Evolutionary conservation across 2,797 vertebrate genomes (phyloP), one percentile per base, ranked within the genome.

Genomic region (Otus scops): DNA sequence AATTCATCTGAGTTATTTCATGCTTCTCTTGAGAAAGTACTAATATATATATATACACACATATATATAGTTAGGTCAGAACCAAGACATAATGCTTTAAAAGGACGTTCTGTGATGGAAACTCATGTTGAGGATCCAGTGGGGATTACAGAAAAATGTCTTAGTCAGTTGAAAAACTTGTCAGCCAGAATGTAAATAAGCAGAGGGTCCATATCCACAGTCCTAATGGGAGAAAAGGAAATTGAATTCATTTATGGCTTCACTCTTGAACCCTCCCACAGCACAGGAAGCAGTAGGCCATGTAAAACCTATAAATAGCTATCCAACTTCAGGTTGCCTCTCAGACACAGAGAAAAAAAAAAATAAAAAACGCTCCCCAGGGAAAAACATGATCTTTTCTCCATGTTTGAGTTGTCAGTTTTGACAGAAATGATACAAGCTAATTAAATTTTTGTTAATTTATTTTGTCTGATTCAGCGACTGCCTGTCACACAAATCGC

Each of bases 381-480:
- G 98, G 97, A 78, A 97, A 93, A 97, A 97, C 84, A 78, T 92
- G 96, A 97, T 98, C 96, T 98, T 96, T 98, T 97, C 92, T 95
- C 94, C 95, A 7, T 97, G 97, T 97, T 96, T 89, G 61, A 91
- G 94, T 97, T 98, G 98, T 98, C 98, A 97, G 95, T 87, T 98
- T 98, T 98, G 98, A 98, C 98, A 98, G 97, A 94, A 98, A 97
- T 7, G 90, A 96, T 96, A 97, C 95, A 73, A 97, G 97, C 95
- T 98, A 98, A 98, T 98, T 98, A 98, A 97, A 97, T 97, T 97
- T 97, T 82, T 98, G 97, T 98, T 98, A 97, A 98, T 98, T 98
- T 98, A 97, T 98, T 98, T 97, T 97, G 97, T 98, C 98, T 98
- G 97, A 97, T 97, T 95, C 94, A 38, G 48, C 68, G 76, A 95